These are phyloP conservation scores for Antechinus flavipes DNA, from an alignment of 2,113 vertebrate species.

Conservation along the genomic window DNA sequence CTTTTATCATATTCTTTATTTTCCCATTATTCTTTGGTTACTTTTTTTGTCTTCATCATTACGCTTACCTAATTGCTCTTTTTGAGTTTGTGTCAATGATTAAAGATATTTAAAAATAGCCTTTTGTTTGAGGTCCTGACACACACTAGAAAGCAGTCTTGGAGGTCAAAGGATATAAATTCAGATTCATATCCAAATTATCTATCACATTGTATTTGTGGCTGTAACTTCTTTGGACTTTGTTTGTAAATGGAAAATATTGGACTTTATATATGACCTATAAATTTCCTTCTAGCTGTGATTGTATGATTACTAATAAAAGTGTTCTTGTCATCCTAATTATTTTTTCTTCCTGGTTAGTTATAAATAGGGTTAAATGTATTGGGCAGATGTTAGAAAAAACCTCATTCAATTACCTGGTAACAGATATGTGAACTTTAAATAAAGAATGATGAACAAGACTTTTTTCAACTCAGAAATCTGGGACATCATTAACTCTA, in stretches of 20 bases:
- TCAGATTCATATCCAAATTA: background rate
- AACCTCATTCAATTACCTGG: background rate
- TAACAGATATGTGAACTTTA: background rate
- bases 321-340: too few species aligned
- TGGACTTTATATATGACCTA: background rate
- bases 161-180: background rate
- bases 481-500: conserved; percentile 58
- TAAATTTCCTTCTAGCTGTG: background rate
- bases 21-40: background rate
- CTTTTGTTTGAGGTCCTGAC: background rate
- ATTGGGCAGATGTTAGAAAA: background rate
- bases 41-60: background rate
- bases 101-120: background rate
- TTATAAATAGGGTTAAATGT: background rate
- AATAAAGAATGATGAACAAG: background rate
- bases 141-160: background rate
- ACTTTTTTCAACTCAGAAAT: conserved; percentile 34
- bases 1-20: background rate
- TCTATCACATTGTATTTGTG: background rate
- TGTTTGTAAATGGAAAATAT: background rate
- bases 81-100: background rate
- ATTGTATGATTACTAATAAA: background rate
- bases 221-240: background rate
- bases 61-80: background rate
- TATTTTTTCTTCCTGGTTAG: accelerated